Conservation (phyloP, 2,888 invertebrate genomes). For the Globia sparganii region DNA sequence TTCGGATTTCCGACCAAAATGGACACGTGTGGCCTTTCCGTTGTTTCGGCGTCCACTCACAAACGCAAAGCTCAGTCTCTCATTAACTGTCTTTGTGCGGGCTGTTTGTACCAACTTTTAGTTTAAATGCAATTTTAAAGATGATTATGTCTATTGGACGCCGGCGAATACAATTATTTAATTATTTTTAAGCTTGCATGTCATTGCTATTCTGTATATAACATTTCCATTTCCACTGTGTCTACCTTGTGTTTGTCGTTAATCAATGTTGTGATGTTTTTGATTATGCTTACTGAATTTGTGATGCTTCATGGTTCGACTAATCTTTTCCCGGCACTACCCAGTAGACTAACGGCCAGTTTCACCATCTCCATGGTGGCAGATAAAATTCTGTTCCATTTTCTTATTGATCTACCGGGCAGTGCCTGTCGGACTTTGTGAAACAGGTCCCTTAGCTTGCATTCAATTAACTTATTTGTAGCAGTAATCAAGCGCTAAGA, state of each 20-base stretch:
- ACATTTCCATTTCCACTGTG: slow-evolving; percentile 47
- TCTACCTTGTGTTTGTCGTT: slow-evolving; percentile 22
- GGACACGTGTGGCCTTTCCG: background rate
- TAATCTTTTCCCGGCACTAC: slow-evolving; percentile 19
- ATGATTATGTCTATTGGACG: slow-evolving; percentile 83
- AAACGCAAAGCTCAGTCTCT: background rate
- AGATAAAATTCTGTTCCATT: background rate
- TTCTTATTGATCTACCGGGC: background rate
- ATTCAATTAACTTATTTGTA: background rate
- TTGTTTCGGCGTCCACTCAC: background rate
- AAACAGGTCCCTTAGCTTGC: slow-evolving; percentile 10
- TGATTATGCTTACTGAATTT: slow-evolving; percentile 24
- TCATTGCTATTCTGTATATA: slow-evolving; percentile 62
- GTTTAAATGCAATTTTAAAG: slow-evolving; percentile 64
- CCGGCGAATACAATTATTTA: slow-evolving; percentile 55
- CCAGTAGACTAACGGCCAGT: slow-evolving; percentile 21
- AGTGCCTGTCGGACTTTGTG: slow-evolving; percentile 19
- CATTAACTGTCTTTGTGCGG: background rate
- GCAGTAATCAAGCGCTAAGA: background rate
- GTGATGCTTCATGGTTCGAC: slow-evolving; percentile 33
- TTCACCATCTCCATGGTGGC: slow-evolving; percentile 7
- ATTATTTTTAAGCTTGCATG: slow-evolving; percentile 69
- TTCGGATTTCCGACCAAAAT: background rate
- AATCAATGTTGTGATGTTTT: slow-evolving; percentile 38
- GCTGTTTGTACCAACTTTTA: slow-evolving; percentile 15